phyloP scores from a whole-genome alignment of 2,113 vertebrate genomes.

The Callipepla californica region DNA sequence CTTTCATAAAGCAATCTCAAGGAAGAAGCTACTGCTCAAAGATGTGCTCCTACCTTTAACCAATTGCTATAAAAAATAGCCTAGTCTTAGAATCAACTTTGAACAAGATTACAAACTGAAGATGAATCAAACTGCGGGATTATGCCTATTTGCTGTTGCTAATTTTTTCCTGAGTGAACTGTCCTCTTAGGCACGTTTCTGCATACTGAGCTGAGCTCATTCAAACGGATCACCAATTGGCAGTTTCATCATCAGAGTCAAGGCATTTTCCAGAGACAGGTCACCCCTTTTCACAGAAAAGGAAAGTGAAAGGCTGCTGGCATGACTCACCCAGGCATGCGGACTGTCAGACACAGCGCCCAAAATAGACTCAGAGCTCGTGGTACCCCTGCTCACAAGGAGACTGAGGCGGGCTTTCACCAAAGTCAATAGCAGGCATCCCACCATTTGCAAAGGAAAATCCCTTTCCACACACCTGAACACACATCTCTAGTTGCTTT shows the following conservation, averaged over 20 bases:
- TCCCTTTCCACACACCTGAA: background rate
- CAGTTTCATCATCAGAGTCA: background rate
- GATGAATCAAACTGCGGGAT: background rate
- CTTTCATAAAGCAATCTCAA: background rate
- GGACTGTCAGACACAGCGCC: background rate
- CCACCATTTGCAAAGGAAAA: background rate
- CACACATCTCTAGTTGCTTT: background rate
- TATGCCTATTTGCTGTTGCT: background rate
- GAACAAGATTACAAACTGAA: background rate
- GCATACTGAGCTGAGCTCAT: background rate
- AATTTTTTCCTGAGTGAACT: background rate
- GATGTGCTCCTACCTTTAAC: background rate
- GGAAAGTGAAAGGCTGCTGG: constrained; percentile 33
- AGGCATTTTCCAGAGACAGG: constrained; percentile 13
- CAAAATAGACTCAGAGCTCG: background rate
- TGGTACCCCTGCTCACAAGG: background rate
- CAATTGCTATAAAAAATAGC: background rate
- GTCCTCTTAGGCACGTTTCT: background rate
- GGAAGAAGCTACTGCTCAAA: background rate
- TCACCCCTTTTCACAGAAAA: constrained; percentile 44
- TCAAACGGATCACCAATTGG: background rate
- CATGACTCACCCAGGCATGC: constrained; percentile 16
- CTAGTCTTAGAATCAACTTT: background rate
- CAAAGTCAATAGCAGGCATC: background rate
- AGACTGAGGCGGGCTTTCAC: background rate